Evolutionary conservation across 92 coral and sea anemone species (phyloP).

Genomic region (Parazoanthus swiftii): DNA sequence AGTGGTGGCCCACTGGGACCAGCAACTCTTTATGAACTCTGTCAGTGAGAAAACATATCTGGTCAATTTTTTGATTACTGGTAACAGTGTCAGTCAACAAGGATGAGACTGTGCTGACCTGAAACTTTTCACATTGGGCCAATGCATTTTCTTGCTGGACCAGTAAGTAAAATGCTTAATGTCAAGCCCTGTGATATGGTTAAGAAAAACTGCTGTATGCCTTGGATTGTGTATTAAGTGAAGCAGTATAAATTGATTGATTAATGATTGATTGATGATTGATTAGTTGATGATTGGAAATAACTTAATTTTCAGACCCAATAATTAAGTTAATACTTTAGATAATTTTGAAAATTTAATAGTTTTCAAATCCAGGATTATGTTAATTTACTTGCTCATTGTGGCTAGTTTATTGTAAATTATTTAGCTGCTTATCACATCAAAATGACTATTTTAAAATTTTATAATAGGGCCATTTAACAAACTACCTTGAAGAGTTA

Average conservation of each 20-base stretch:
- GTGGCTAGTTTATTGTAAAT: constrained; percentile 9
- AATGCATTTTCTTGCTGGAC: background rate
- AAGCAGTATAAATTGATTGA: constrained; percentile 7
- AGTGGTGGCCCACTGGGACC: background rate
- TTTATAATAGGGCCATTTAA: too few relatives aligned
- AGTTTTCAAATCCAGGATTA: constrained; percentile 1
- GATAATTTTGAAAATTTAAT: constrained; percentile 6
- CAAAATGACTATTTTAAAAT: constrained; percentile 51
- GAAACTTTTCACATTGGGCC: background rate
- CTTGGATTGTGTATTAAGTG: constrained; percentile 8
- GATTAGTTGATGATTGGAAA: constrained; percentile 9
- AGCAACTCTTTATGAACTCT: background rate
- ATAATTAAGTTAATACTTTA: constrained; percentile 12
- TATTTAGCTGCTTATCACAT: constrained; percentile 10
- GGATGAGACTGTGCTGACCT: constrained; percentile 13
- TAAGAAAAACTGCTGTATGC: background rate
- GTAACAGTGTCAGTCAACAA: constrained; percentile 16
- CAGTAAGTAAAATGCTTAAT: constrained; percentile 12
- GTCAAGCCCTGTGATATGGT: constrained; percentile 5
- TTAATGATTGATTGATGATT: background rate
- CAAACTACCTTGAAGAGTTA: too few relatives aligned
- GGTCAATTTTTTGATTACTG: constrained; percentile 15
- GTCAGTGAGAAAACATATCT: constrained; percentile 15
- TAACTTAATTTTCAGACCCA: constrained; percentile 13
- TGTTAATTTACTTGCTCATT: constrained; percentile 11